phyloP scores from a whole-genome alignment of 53 echinoderm and acorn worm genomes.

The Zoroaster sp. region DNA sequence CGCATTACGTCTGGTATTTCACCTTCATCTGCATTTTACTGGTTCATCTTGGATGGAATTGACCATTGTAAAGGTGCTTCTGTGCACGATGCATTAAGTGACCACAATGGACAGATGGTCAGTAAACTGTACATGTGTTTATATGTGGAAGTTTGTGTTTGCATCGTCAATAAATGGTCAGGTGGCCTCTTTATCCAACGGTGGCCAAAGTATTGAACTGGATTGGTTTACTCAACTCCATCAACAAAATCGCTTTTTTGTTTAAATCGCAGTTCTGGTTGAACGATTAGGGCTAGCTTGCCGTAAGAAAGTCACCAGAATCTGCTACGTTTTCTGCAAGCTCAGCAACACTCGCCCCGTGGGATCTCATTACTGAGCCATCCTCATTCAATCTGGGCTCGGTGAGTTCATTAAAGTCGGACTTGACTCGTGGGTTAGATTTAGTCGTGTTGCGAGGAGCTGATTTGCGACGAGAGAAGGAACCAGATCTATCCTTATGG shows the following conservation, averaged over 20 bases:
- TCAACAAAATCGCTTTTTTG: not conserved
- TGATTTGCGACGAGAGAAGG: conserved; percentile 2
- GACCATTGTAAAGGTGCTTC: too few species aligned
- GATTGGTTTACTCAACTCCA: too few species aligned
- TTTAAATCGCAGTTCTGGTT: not conserved
- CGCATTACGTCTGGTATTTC: too few species aligned
- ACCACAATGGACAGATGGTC: too few species aligned
- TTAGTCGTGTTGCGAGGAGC: not conserved
- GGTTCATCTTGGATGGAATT: too few species aligned
- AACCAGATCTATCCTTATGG: not conserved
- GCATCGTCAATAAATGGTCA: too few species aligned
- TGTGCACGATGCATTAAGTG: too few species aligned
- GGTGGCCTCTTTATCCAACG: too few species aligned
- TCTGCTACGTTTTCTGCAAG: not conserved
- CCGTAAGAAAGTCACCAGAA: conserved; percentile 15
- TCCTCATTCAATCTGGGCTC: not conserved
- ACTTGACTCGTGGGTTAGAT: not conserved
- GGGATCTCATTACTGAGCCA: not conserved
- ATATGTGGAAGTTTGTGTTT: too few species aligned
- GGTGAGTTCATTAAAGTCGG: conserved; percentile 20
- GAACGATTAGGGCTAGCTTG: not conserved
- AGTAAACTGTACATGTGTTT: too few species aligned
- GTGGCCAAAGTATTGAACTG: too few species aligned
- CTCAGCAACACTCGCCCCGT: not conserved
- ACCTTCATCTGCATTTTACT: too few species aligned